Percentiles rank a stretch among this genome's conserved stretches.
Conservation (phyloP, 2,797 vertebrate genomes). For the Trichosurus vulpecula region DNA sequence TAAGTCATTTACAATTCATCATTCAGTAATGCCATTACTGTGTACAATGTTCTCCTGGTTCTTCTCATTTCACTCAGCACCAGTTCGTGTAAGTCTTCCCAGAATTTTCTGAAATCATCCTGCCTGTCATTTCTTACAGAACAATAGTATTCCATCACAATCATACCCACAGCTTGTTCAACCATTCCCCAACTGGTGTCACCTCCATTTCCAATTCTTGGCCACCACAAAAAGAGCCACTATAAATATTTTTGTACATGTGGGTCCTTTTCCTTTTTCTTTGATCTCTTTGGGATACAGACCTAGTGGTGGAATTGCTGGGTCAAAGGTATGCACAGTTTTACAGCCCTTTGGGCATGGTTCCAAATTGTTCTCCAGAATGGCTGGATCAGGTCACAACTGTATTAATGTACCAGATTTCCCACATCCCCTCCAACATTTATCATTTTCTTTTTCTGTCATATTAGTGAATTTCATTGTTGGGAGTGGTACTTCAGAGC, state of each 20-base stretch:
- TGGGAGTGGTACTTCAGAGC: too few relatives aligned
- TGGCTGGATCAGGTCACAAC: too few relatives aligned
- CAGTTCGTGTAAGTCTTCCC: neutral
- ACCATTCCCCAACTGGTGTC: too few relatives aligned
- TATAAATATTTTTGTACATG: neutral
- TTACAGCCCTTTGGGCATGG: too few relatives aligned
- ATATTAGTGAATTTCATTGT: too few relatives aligned
- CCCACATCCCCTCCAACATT: too few relatives aligned
- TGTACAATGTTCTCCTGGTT: neutral
- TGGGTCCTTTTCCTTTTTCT: neutral
- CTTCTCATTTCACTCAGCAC: neutral
- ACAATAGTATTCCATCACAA: neutral
- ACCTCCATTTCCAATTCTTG: neutral
- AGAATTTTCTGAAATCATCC: neutral
- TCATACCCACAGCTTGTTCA: neutral
- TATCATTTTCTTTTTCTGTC: too few relatives aligned
- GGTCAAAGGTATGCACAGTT: too few relatives aligned
- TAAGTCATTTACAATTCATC: neutral
- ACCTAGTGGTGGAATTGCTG: too few relatives aligned
- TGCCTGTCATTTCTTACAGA: neutral
- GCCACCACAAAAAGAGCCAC: neutral
- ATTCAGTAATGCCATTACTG: too few relatives aligned
- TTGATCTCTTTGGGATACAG: neutral
- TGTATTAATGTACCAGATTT: too few relatives aligned
- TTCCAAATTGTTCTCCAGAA: too few relatives aligned